phyloP scores from a whole-genome alignment of 2,888 invertebrate species.

The Polylopha cassiicola region DNA sequence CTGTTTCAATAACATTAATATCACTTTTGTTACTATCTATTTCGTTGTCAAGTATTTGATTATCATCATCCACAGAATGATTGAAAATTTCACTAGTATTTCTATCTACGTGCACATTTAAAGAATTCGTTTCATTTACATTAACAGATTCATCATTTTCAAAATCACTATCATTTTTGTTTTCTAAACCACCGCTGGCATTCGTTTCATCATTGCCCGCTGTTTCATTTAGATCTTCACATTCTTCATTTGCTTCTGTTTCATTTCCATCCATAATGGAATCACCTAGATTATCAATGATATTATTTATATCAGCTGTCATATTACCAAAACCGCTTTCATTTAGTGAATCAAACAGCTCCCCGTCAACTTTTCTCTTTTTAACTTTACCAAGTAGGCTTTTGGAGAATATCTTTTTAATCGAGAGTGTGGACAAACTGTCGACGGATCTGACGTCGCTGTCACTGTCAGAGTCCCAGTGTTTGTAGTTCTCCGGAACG shows the following conservation, averaged over 20 bases:
- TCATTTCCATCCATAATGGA: neutral
- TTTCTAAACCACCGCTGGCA: too few species aligned
- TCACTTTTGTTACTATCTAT: too few species aligned
- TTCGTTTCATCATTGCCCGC: too few species aligned
- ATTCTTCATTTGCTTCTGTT: constrained; percentile 3
- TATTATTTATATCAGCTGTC: constrained; percentile 14
- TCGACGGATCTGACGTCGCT: constrained; percentile 31
- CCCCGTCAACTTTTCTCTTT: constrained; percentile 33
- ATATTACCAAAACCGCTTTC: constrained; percentile 28
- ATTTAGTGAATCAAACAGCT: constrained; percentile 32
- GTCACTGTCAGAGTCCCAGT: constrained; percentile 44
- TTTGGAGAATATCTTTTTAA: constrained; percentile 53
- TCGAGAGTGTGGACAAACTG: constrained; percentile 35
- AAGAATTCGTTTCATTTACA: too few species aligned
- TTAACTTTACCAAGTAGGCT: constrained; percentile 48
- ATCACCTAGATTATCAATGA: constrained; percentile 6
- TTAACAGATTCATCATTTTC: too few species aligned
- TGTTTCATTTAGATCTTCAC: too few species aligned
- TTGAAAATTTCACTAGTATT: too few species aligned
- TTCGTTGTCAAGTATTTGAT: too few species aligned
- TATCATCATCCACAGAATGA: too few species aligned
- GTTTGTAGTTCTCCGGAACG: constrained; percentile 38
- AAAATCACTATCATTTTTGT: too few species aligned
- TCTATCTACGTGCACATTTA: too few species aligned
- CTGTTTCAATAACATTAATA: too few species aligned